These are phyloP conservation scores for Ranitomeya variabilis DNA, from an alignment of 2,113 vertebrate genomes.

Conservation along the genomic window DNA sequence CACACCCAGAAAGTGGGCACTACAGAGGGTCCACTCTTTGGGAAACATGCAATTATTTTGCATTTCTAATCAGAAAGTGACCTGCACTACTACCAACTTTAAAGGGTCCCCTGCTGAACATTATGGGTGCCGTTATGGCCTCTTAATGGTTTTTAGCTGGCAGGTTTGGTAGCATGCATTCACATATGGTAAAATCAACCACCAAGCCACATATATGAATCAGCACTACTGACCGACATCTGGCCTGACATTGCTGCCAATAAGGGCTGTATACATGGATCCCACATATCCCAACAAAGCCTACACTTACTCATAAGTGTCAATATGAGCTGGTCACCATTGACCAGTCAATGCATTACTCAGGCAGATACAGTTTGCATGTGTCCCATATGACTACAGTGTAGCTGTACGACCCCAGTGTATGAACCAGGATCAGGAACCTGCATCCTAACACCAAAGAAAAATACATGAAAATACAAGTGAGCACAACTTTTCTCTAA, in stretches of 20 bases:
- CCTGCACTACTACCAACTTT: not conserved
- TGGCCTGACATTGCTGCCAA: not conserved
- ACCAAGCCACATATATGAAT: not conserved
- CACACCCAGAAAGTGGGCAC: not conserved
- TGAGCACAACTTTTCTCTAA: slow-evolving; percentile 27
- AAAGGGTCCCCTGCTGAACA: not conserved
- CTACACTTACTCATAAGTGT: not conserved
- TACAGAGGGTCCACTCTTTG: not conserved
- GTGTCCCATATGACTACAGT: not conserved
- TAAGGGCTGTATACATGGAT: not conserved
- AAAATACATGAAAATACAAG: not conserved
- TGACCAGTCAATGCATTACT: not conserved
- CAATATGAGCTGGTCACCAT: not conserved
- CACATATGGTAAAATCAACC: not conserved
- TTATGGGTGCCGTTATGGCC: not conserved
- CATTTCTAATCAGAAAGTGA: not conserved
- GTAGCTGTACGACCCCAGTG: not conserved
- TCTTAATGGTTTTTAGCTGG: not conserved
- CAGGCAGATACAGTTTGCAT: not conserved
- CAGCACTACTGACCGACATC: not conserved
- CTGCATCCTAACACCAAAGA: slow-evolving; percentile 26
- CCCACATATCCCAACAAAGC: too few species aligned
- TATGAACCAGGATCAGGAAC: not conserved
- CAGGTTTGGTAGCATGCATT: not conserved
- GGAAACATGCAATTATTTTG: not conserved